phyloP scores from a whole-genome alignment of 37 sponge, comb jelly and placozoan genomes.

The Bolinopsis microptera region DNA sequence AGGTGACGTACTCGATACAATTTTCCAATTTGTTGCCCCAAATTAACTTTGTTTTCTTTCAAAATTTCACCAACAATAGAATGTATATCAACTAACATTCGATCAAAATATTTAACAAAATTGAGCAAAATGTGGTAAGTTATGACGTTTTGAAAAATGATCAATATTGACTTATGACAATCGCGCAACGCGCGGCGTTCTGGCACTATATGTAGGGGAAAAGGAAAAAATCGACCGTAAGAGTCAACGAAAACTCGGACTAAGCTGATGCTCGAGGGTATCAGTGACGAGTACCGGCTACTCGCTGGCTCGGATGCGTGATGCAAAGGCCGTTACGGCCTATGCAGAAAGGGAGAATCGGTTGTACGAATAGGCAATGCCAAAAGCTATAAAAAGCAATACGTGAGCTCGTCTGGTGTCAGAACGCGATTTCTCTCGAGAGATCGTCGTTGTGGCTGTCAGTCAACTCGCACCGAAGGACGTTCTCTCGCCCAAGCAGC shows the following conservation, averaged over 20 bases:
- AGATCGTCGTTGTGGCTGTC: constrained; percentile 6
- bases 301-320: constrained; percentile 2
- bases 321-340: background rate
- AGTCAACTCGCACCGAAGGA: constrained; percentile 54
- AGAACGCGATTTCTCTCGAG: constrained; percentile 24
- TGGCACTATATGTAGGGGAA: constrained; percentile 22
- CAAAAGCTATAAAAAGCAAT: constrained; percentile 9
- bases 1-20: no score
- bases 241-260: constrained; percentile 53
- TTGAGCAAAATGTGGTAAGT: no score
- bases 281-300: constrained; percentile 24
- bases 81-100: no score
- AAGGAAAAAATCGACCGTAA: background rate
- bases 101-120: no score
- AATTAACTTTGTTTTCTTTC: no score
- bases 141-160: no score
- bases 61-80: no score
- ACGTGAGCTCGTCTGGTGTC: constrained; percentile 56
- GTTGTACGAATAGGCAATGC: constrained; percentile 63
- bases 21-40: no score
- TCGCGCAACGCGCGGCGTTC: no score
- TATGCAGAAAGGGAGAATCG: constrained; percentile 34
- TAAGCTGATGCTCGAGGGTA: constrained; percentile 48
- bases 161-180: no score
- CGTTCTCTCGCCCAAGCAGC: constrained; percentile 48